Evolutionary conservation across 2,113 vertebrate genomes (phyloP).

Genomic region (Paratilapia polleni): DNA sequence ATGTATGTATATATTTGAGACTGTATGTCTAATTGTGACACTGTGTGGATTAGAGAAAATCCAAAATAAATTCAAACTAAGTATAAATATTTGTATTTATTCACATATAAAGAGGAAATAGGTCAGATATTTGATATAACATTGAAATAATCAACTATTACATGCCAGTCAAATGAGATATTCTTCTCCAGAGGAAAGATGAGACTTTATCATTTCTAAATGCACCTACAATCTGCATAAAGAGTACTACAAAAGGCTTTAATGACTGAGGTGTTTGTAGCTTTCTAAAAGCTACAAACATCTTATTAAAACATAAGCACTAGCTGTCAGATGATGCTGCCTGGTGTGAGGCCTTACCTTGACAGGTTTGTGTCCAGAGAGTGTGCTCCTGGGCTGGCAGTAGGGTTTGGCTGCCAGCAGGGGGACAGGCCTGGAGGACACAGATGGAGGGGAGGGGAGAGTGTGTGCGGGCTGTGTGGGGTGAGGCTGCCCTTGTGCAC

Average conservation of each 20-base stretch:
- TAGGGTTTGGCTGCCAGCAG: constrained; percentile 95
- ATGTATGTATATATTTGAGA: too few species aligned
- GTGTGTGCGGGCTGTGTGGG: constrained; percentile 68
- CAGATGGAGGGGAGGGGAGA: constrained; percentile 64
- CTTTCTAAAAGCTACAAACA: background rate
- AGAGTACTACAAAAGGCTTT: background rate
- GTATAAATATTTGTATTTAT: too few species aligned
- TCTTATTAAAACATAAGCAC: background rate
- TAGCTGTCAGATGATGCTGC: background rate
- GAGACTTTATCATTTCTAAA: background rate
- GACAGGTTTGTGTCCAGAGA: constrained; percentile 86
- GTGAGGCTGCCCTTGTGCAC: constrained; percentile 1
- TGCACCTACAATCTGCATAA: background rate
- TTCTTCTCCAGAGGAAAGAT: background rate
- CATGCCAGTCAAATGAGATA: too few species aligned
- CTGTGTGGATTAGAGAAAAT: too few species aligned
- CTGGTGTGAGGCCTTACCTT: constrained; percentile 81
- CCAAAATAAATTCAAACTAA: too few species aligned
- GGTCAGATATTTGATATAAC: too few species aligned
- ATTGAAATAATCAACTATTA: too few species aligned
- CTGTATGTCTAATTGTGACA: too few species aligned
- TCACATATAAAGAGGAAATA: too few species aligned
- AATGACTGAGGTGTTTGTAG: too few species aligned
- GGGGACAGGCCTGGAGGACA: constrained; percentile 87
- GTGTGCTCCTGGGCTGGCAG: constrained; percentile 86